Conservation (phyloP, 2,113 vertebrate species). For the Aix galericulata region DNA sequence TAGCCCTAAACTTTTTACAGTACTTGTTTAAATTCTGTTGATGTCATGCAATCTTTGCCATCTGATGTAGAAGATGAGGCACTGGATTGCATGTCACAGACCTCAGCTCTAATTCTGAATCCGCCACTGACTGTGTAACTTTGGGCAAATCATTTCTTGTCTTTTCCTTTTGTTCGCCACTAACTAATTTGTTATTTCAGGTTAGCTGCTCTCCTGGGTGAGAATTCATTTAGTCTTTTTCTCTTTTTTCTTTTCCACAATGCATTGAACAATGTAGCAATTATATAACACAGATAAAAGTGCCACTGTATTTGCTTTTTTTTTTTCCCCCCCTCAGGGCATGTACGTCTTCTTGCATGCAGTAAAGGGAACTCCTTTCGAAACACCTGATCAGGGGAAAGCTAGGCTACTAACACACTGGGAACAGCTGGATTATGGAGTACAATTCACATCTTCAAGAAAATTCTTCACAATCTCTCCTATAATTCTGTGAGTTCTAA, state of each 20-base stretch:
- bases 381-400: conserved; percentile 97
- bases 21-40: background rate
- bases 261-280: background rate
- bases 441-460: conserved; percentile 96
- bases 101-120: background rate
- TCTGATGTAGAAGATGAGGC: background rate
- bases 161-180: background rate
- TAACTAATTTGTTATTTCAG: background rate
- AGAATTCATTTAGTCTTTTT: background rate
- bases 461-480: conserved; percentile 99
- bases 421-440: conserved; percentile 97
- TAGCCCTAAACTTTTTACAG: background rate
- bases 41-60: background rate
- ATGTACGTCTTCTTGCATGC: conserved; percentile 99
- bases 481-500: conserved; percentile 91
- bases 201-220: background rate
- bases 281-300: background rate
- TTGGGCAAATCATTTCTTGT: background rate
- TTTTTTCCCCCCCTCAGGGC: conserved; percentile 79
- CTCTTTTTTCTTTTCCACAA: background rate
- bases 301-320: background rate
- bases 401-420: conserved; percentile 97
- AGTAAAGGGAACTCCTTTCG: conserved; percentile 97
- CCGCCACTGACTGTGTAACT: background rate
- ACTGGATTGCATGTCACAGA: background rate